phyloP scores from a whole-genome alignment of 2,888 invertebrate genomes.

The Heteromurus nitidus region DNA sequence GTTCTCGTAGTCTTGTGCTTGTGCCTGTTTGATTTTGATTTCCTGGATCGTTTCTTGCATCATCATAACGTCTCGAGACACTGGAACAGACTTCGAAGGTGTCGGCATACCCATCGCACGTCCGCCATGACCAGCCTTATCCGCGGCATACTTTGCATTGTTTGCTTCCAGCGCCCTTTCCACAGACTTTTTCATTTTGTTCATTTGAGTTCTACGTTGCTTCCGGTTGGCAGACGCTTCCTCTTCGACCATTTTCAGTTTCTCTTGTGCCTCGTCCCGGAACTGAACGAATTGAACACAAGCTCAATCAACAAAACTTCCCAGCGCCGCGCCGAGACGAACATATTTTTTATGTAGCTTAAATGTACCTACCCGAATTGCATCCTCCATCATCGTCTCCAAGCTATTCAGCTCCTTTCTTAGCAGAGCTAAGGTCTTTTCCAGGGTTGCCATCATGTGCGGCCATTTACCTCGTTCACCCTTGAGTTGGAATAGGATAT shows the following conservation, averaged over 20 bases:
- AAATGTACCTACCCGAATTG: slow-evolving; percentile 25
- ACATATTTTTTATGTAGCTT: not conserved
- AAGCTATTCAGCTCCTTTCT: slow-evolving; percentile 21
- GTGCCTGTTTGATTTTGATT: slow-evolving; percentile 19
- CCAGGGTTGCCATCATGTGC: slow-evolving; percentile 6
- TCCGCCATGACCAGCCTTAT: not conserved
- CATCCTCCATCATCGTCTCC: slow-evolving; percentile 52
- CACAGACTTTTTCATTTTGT: slow-evolving; percentile 46
- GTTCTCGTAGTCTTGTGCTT: slow-evolving; percentile 35
- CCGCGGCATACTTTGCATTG: slow-evolving; percentile 15
- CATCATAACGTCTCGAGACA: not conserved
- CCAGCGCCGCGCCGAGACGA: not conserved
- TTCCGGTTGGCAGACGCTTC: slow-evolving; percentile 37
- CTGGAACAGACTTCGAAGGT: not conserved
- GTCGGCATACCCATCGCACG: not conserved
- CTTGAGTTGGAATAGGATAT: slow-evolving; percentile 21
- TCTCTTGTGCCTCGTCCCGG: slow-evolving; percentile 30
- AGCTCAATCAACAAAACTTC: not conserved
- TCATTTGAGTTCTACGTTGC: slow-evolving; percentile 33
- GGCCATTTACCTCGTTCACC: slow-evolving; percentile 49
- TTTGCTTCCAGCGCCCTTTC: slow-evolving; percentile 37
- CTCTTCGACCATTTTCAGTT: slow-evolving; percentile 26
- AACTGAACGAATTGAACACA: slow-evolving; percentile 21
- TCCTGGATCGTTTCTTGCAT: not conserved
- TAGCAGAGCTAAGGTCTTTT: slow-evolving; percentile 10